Base-by-base conservation (phyloP, 2,797 vertebrate species). In the Tadarida brasiliensis region DNA sequence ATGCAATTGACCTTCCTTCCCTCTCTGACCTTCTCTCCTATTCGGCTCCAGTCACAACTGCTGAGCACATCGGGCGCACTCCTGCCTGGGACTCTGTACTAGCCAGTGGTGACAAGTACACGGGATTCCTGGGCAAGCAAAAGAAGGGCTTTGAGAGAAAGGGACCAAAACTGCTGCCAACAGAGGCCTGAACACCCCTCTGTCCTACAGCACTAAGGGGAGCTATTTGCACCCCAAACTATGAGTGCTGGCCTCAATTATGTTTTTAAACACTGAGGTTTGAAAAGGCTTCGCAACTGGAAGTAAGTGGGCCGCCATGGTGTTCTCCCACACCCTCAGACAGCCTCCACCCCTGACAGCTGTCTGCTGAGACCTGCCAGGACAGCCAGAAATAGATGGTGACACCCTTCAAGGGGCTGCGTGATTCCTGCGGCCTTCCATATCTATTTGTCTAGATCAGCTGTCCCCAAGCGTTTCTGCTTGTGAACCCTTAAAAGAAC, bases 371-470 rank as follows among this genome's bases (percentile, higher is more conserved):
- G 39, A 68, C 68, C 89, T 85, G 92, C 96, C 94, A 5, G 68
- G 30, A 63, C 78, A 76, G 82, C 81, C 97, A 91, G 96, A 97
- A 96, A 97, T 96, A 97, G 87, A 68, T 0, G 24, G 33, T 26
- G 81, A 59, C 65, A 20, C n/a, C 70, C 61, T 49, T 14, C 63
- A 68, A 44, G 78, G 57, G 56, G 28, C 11, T 44, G 28, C 44
- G 19, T 33, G 65, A 91, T 83, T 96, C 80, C 51, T 16, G 28
- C 2, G 47, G 87, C 33, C 9, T 77, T 76, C 30, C 63, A n/a
- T 20, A 71, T 20, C 70, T 87, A 67, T 81, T 67, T 70, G 4
- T 71, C 78, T 44, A 47, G 24, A 78, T 76, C 51, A 39, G 35
- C 71, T 88, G 28, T 77, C 82, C 77, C 26, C 74, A 89, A 80